Base-by-base conservation (phyloP, 2,797 vertebrate genomes). In the Dermochelys coriacea region DNA sequence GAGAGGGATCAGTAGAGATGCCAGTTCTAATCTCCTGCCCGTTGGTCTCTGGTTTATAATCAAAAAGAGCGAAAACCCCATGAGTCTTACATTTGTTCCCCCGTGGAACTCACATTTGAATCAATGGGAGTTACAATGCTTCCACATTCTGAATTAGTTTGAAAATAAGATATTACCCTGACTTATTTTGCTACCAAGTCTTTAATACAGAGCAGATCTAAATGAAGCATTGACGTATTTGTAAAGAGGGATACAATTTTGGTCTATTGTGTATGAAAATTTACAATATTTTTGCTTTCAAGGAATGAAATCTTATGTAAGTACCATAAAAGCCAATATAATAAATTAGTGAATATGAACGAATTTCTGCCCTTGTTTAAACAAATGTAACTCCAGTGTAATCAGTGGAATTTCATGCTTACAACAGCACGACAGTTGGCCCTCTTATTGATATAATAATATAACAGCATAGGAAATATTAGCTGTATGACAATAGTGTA, bases 301-400 rank as follows among this genome's bases (percentile, higher is more conserved):
- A 75, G 23, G 23, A 47, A 29, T 47, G 41, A 75, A 75, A 45
- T 47, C 74, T 47, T 75, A 47, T 25, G 23, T 14, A 75, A 29
- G 37, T 47, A 47, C 14, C 41, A 74, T 41, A 47, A 47, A 75
- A 54, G 79, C 75, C 5, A 47, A 80, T 88, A 78, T 45, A 89
- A 54, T 19, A 19, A 23, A 18, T 71, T 64, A 37, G 31, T 37
- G 37, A 82, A 82, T 54, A 23, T 77, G 91, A 50, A 31, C 16
- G 1, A 0, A 15, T 64, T 82, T 84, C 85, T 37, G 2, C 49
- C 51, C 47, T 82, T 4, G 21, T 27, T 19, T 34, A 31, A 59
- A 74, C 52, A 54, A 29, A 71, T 75, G 37, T 41, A 68, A 52
- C 82, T 89, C 85, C 1, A 85, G 78, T 54, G 50, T 84, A 88